phyloP scores from a whole-genome alignment of 2,113 vertebrate genomes.

The Loxodonta africana region DNA sequence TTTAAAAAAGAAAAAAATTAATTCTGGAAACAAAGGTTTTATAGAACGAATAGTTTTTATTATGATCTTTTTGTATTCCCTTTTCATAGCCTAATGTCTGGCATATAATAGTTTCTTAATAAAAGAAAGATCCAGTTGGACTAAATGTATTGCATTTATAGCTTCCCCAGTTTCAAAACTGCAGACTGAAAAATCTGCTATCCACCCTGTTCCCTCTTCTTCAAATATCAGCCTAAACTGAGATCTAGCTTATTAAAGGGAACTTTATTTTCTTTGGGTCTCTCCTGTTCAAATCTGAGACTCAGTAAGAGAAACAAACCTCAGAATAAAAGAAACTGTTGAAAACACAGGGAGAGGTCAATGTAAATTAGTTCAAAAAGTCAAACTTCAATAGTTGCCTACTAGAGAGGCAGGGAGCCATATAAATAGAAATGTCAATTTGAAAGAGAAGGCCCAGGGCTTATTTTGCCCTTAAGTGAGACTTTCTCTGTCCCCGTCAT shows the following conservation, averaged over 20 bases:
- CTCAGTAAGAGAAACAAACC: conserved; percentile 64
- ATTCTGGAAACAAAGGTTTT: neutral
- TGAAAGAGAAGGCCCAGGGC: conserved; percentile 63
- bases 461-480: conserved; percentile 45
- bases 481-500: neutral
- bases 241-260: neutral
- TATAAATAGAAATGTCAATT: conserved; percentile 56
- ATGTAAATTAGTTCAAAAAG: conserved; percentile 64
- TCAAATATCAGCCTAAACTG: neutral
- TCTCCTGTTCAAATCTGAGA: neutral
- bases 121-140: neutral
- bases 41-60: neutral
- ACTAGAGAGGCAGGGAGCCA: conserved; percentile 29
- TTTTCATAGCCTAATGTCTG: neutral
- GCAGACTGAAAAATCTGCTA: neutral
- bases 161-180: neutral
- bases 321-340: conserved; percentile 33
- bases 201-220: neutral
- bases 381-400: conserved; percentile 33
- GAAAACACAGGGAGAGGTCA: conserved; percentile 29
- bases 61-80: neutral
- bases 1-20: neutral
- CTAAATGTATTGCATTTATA: neutral
- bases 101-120: neutral
- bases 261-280: conserved; percentile 33